Conservation (phyloP, 2,888 invertebrate species). For the Trichogramma evanescens region DNA sequence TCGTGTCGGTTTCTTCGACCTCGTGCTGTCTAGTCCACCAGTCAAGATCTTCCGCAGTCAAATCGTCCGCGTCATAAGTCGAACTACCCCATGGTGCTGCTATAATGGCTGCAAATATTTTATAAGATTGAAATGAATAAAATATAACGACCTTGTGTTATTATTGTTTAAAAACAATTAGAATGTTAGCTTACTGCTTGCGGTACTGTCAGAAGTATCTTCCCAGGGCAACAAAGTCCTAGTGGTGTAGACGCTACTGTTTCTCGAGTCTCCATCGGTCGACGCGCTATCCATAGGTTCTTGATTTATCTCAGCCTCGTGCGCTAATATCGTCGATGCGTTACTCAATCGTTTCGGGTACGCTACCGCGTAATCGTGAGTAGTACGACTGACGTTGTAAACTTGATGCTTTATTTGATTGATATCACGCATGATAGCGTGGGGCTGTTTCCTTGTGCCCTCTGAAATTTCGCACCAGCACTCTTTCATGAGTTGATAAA, state of each 20-base stretch:
- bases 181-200: constrained; percentile 4
- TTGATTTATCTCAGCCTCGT: no score
- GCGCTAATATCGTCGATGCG: no score
- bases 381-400: constrained; percentile 56
- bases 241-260: constrained; percentile 38
- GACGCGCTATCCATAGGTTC: constrained; percentile 34
- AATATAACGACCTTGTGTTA: neutral
- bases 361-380: constrained; percentile 55
- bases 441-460: constrained; percentile 67
- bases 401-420: constrained; percentile 72
- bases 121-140: neutral
- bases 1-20: constrained; percentile 4
- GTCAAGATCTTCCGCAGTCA: constrained; percentile 31
- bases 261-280: constrained; percentile 35
- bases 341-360: constrained; percentile 41
- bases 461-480: constrained; percentile 71
- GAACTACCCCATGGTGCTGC: constrained; percentile 12
- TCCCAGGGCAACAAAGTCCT: constrained; percentile 40
- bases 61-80: constrained; percentile 28
- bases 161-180: neutral
- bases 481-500: constrained; percentile 69
- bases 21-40: constrained; percentile 31
- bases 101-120: constrained; percentile 1
- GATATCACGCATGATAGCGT: constrained; percentile 78
- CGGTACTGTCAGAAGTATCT: constrained; percentile 34